These are phyloP conservation scores for Junonia oenone DNA, from an alignment of 2,888 invertebrate species.

Conservation along the genomic window DNA sequence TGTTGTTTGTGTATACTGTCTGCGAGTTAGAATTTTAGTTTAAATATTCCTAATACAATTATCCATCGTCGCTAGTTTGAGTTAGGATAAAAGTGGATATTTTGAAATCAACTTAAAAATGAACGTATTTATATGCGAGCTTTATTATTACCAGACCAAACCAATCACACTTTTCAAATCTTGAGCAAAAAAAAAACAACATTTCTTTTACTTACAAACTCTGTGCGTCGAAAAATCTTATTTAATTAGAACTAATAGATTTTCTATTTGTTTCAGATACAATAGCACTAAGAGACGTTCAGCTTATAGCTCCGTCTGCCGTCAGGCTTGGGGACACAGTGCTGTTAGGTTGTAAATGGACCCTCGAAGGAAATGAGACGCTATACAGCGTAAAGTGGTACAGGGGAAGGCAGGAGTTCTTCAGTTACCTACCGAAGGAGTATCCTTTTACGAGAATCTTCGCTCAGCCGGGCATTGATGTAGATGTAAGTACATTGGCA, in stretches of 20 bases:
- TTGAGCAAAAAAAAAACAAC: too few species aligned
- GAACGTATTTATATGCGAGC: too few species aligned
- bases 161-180: too few species aligned
- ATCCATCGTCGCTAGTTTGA: too few species aligned
- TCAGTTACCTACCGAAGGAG: slow-evolving; percentile 88
- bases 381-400: slow-evolving; percentile 92
- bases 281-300: slow-evolving; percentile 82
- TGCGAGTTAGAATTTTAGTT: too few species aligned
- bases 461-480: slow-evolving; percentile 82
- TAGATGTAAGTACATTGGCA: slow-evolving; percentile 82
- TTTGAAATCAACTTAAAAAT: too few species aligned
- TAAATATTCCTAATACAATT: too few species aligned
- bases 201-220: too few species aligned
- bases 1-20: too few species aligned
- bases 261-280: slow-evolving; percentile 69
- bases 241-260: background rate
- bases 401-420: slow-evolving; percentile 87
- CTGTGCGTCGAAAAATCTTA: background rate
- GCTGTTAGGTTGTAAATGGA: slow-evolving; percentile 85
- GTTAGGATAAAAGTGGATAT: too few species aligned
- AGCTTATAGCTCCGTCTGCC: slow-evolving; percentile 84
- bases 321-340: slow-evolving; percentile 86
- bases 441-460: slow-evolving; percentile 87
- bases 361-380: slow-evolving; percentile 84
- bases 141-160: too few species aligned